Conservation (phyloP, 2,888 invertebrate species). For the Amphipyra berbera region DNA sequence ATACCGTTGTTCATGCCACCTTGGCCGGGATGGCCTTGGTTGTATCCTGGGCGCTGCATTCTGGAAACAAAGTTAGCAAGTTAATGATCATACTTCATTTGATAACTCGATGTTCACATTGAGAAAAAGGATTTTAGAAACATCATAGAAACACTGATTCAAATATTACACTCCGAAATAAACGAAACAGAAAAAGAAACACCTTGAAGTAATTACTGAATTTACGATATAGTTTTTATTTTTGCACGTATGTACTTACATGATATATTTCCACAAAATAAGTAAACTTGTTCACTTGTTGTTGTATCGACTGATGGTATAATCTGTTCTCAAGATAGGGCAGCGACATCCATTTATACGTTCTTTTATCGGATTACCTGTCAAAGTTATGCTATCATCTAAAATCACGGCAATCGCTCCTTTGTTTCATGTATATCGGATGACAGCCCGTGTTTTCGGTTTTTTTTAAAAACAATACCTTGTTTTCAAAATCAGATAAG, state of each 20-base stretch:
- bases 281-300: constrained; percentile 26
- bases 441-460: constrained; percentile 18
- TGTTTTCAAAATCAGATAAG: background rate
- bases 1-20: constrained; percentile 56
- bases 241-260: constrained; percentile 43
- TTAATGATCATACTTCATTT: background rate
- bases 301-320: constrained; percentile 32
- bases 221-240: background rate
- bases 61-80: constrained; percentile 58
- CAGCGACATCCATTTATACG: constrained; percentile 61
- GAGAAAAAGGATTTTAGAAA: background rate
- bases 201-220: too few species aligned
- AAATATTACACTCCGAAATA: background rate
- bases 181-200: background rate
- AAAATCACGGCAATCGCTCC: constrained; percentile 42
- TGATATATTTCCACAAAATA: constrained; percentile 36
- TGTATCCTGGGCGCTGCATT: constrained; percentile 78
- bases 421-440: constrained; percentile 49
- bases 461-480: constrained; percentile 4
- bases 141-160: background rate
- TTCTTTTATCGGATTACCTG: constrained; percentile 63
- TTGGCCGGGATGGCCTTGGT: constrained; percentile 59
- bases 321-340: constrained; percentile 37
- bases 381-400: constrained; percentile 39
- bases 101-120: too few species aligned